Evolutionary conservation across 2,113 vertebrate species (phyloP), one percentile per base, ranked within the genome.

Genomic region (Crotophaga sulcirostris): DNA sequence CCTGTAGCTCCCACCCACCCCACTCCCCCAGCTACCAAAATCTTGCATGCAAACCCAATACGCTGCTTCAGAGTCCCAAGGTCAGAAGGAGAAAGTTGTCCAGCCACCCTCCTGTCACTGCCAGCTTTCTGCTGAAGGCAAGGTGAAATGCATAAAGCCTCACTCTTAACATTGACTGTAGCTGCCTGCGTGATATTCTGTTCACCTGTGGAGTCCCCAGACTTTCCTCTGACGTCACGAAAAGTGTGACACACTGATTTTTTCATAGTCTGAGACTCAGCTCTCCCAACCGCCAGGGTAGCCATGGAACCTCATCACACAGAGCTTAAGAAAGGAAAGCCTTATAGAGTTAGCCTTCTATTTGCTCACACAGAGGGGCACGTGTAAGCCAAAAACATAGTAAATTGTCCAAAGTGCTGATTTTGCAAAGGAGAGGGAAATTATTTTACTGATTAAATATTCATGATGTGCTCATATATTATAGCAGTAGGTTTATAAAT

Each of bases 381-480:
- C 3, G 0, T 7, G 3, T 23, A 67, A 81, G 20, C 23, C 72
- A 52, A 44, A 44, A 75, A n/a, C 14, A 4, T 11, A 51, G 25
- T 8, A 85, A 74, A 60, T 56, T 60, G 49, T 82, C 76, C 44
- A 56, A 68, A 78, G 69, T 16, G 18, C 79, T 69, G 47, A 70
- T 87, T 77, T 89, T 45, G 40, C 68, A 80, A 93, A 81, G 47
- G 47, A 82, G 20, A 47, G 26, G 33, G n/a, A 91, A 82, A 86
- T 70, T 45, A 38, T 68, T 92, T 94, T 63, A 20, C 47, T 9
- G 4, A 63, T 76, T 70, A 82, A 90, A 49, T 84, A 81, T 47
- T 94, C 74, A 44, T 14, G 0, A 28, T 67, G 29, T 2, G 0
- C 38, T 87, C 21, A 0, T 51, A 16, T 68, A 23, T 74, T 68